Percentiles rank a stretch among this genome's conserved stretches.
Evolutionary conservation across 2,888 invertebrate species (phyloP).

Genomic region (Pseudococcus viburni): DNA sequence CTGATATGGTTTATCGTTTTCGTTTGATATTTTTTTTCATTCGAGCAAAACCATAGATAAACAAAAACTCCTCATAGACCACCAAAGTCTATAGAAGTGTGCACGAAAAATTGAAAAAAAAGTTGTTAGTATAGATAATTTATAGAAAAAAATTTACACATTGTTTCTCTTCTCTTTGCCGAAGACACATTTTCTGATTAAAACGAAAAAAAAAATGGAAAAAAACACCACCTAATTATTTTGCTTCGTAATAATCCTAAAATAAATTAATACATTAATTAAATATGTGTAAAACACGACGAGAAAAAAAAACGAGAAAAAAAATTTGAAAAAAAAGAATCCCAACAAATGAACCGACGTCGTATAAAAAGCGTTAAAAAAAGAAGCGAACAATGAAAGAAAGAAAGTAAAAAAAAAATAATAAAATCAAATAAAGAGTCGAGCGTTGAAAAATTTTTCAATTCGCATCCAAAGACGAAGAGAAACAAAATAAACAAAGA

Average conservation of each 20-base stretch:
- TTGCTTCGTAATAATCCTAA: constrained; percentile 53
- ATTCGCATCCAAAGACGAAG: constrained; percentile 64
- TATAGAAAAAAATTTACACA: neutral
- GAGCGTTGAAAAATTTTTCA: constrained; percentile 46
- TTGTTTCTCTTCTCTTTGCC: constrained; percentile 77
- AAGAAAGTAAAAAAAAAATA: constrained; percentile 50
- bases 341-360: neutral
- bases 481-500: constrained; percentile 66
- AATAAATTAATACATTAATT: constrained; percentile 49
- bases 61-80: constrained; percentile 54
- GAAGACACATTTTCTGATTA: constrained; percentile 88
- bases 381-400: constrained; percentile 40
- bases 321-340: constrained; percentile 53
- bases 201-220: constrained; percentile 29
- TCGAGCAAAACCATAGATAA: neutral
- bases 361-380: constrained; percentile 55
- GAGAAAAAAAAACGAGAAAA: constrained; percentile 62
- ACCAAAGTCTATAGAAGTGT: constrained; percentile 57
- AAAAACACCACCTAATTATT: constrained; percentile 59
- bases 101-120: constrained; percentile 52
- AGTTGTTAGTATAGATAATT: constrained; percentile 32
- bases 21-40: neutral
- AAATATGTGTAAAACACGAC: constrained; percentile 76
- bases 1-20: constrained; percentile 63
- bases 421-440: constrained; percentile 52